A percentile compares a stretch with the other conserved stretches of the same genome.
phyloP scores from a whole-genome alignment of 2,797 vertebrate genomes.

The Sebastes glaucus region DNA sequence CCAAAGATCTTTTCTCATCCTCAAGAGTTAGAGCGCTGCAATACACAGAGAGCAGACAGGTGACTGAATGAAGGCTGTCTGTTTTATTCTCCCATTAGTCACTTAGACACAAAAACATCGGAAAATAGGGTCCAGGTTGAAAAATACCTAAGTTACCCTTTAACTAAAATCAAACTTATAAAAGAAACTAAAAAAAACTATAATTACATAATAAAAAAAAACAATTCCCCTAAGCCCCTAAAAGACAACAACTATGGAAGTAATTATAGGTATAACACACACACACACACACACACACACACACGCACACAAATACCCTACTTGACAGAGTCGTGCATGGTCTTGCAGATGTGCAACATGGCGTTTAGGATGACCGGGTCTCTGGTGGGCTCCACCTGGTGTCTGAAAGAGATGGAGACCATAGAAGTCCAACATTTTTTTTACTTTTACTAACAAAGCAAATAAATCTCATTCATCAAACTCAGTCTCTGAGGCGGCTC shows the following conservation, averaged over 20 bases:
- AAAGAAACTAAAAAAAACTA: too few relatives aligned
- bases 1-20: constrained; percentile 92
- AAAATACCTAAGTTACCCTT: too few relatives aligned
- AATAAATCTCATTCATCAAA: not conserved
- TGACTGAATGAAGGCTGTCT: not conserved
- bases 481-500: constrained; percentile 22
- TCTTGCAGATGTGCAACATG: constrained; percentile 95
- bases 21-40: constrained; percentile 94
- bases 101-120: too few relatives aligned
- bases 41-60: constrained; percentile 21
- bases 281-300: not conserved
- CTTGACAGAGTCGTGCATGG: constrained; percentile 99
- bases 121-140: too few relatives aligned
- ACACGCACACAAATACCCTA: constrained; percentile 70
- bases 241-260: not conserved
- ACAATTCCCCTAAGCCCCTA: not conserved
- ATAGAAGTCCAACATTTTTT: not conserved
- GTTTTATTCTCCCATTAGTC: too few relatives aligned
- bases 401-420: constrained; percentile 71
- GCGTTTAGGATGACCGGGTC: constrained; percentile 98
- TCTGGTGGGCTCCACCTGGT: constrained; percentile 93
- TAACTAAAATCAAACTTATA: not conserved
- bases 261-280: too few relatives aligned
- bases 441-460: not conserved
- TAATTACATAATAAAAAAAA: not conserved